phyloP scores from a whole-genome alignment of 2,797 vertebrate species.

The Champsocephalus esox region DNA sequence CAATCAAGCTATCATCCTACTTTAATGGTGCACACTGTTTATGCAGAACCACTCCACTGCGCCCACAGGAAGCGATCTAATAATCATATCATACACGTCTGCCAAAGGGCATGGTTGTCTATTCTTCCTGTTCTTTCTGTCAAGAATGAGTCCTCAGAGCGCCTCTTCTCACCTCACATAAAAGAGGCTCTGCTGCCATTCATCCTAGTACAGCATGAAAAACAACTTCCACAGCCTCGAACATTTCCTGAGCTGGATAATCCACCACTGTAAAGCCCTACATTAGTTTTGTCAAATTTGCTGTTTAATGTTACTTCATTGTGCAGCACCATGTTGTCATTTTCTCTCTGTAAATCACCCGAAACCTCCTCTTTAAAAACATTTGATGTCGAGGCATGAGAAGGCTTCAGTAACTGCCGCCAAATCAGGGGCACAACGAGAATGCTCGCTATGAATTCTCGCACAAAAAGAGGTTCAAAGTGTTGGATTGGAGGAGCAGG shows the following conservation, averaged over 20 bases:
- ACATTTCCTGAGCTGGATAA: slow-evolving; percentile 50
- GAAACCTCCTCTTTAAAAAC: slow-evolving; percentile 3
- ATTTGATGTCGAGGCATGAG: neutral
- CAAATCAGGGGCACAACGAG: neutral
- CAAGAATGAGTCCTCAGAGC: slow-evolving; percentile 5
- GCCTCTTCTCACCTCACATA: slow-evolving; percentile 17
- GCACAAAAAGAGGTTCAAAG: too few relatives aligned
- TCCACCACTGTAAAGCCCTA: slow-evolving; percentile 25
- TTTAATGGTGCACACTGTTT: neutral
- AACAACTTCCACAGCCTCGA: slow-evolving; percentile 32
- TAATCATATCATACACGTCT: slow-evolving; percentile 1
- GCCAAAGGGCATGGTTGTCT: slow-evolving; percentile 27
- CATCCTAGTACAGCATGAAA: slow-evolving; percentile 29
- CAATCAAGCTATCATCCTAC: neutral
- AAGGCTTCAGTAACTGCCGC: neutral
- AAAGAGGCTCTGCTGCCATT: slow-evolving; percentile 37
- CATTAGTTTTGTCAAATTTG: slow-evolving; percentile 31
- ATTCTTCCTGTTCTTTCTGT: slow-evolving; percentile 28
- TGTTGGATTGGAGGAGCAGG: too few relatives aligned
- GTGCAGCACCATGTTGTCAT: slow-evolving; percentile 8
- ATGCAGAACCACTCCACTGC: neutral
- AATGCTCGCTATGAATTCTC: too few relatives aligned
- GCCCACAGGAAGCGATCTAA: neutral
- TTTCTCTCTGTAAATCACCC: slow-evolving; percentile 17
- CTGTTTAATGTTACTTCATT: slow-evolving; percentile 26